Base-by-base conservation (phyloP, 1,140 invertebrate species). In the Aleiodes sp. region DNA sequence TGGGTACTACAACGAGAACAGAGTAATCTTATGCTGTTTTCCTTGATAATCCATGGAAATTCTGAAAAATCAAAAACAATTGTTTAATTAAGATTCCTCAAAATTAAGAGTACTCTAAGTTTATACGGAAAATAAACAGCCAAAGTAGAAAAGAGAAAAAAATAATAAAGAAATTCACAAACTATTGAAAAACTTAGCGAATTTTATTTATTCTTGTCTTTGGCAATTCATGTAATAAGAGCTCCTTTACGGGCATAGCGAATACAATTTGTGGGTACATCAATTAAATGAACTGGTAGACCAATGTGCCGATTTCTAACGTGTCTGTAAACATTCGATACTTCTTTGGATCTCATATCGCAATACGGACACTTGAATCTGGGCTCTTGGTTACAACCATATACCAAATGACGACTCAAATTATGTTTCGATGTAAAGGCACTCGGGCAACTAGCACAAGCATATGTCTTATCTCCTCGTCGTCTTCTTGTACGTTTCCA, bases 1-100 rank as follows among this genome's bases (percentile, higher is more conserved):
- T 78, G 80, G 1, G 80, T 79, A 64, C 80, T 80, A 62, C 84
- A 85, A 9, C 78, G 72, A 0, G 84, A 83, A 74, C 84, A 86
- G 12, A 80, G 74, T 29, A 82, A 84, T 4, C 75, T 31, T 72
- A 80, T 76, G 39, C 65, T 2, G 65, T 59, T 21, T 79, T 66
- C 77, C 76, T 35, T 62, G 60, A 35, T 19, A 19, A 37, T 19
- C 21, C 19, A 24, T 21, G n/a, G 16, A 21, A 9, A 26, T 37
- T 62, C 60, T 62, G 60, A 62, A 62, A 62, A 62, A 57, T 56
- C 12, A 26, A 57, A 24, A 57, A 57, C 24, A 21, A 24, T 8
- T 57, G 4, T 37, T 26, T 3, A 62, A 62, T 43, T 14, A 62
- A 62, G 10, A 39, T 10, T 21, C 16, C n/a, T 62, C 37, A 24